These are phyloP conservation scores for Metellina segmentata DNA, from an alignment of 2,888 invertebrate genomes.

Conservation along the genomic window DNA sequence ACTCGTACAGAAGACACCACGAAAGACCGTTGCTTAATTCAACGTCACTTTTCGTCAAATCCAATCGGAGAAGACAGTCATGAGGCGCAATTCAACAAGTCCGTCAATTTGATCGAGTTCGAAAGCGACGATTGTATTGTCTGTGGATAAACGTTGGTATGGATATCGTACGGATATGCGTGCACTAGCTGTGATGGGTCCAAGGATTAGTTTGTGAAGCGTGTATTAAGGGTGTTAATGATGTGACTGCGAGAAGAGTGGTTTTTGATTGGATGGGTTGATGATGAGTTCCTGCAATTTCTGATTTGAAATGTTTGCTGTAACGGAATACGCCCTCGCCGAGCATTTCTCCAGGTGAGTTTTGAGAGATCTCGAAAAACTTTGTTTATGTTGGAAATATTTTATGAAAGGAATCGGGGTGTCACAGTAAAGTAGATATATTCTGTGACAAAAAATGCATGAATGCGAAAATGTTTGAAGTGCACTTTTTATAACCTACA, in stretches of 20 bases:
- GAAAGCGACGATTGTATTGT: not conserved
- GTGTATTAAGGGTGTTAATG: not conserved
- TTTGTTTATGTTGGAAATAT: too few species aligned
- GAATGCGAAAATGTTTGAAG: too few species aligned
- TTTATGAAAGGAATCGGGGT: too few species aligned
- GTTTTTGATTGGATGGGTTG: not conserved
- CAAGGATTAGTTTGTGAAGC: not conserved
- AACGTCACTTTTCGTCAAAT: not conserved
- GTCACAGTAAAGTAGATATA: too few species aligned
- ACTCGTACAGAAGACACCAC: not conserved
- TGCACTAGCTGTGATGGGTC: not conserved
- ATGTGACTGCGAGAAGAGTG: constrained; percentile 6
- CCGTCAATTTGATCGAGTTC: not conserved
- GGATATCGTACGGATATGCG: not conserved
- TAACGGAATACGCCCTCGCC: constrained; percentile 70
- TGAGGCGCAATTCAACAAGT: not conserved
- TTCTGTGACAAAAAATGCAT: too few species aligned
- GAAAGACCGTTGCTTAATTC: constrained; percentile 23
- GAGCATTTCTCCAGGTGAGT: constrained; percentile 70
- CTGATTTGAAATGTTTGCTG: constrained; percentile 63
- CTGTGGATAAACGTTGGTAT: not conserved
- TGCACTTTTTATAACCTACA: too few species aligned
- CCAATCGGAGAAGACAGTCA: not conserved
- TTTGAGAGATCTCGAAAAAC: not conserved
- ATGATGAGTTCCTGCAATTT: constrained; percentile 21